Conservation (phyloP, 2,113 vertebrate species). For the Clinocottus analis region DNA sequence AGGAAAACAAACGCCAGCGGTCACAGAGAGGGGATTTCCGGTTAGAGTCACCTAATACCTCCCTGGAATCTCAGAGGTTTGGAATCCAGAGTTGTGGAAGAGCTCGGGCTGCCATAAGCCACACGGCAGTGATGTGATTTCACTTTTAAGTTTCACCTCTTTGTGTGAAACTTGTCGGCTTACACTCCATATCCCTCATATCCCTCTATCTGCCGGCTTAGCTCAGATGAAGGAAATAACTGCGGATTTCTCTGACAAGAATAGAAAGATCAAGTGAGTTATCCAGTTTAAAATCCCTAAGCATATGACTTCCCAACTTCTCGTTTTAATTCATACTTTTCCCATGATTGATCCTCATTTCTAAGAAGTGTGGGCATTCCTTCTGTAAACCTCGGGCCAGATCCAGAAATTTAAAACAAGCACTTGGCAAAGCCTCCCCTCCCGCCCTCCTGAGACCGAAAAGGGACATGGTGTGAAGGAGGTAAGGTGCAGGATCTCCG, state of each 20-base stretch:
- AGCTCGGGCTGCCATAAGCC: constrained; percentile 52
- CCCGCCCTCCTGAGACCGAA: constrained; percentile 2
- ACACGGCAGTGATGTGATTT: constrained; percentile 57
- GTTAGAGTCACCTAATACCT: constrained; percentile 78
- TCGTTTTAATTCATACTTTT: constrained; percentile 28
- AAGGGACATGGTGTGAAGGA: constrained; percentile 31
- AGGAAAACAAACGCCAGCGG: constrained; percentile 77
- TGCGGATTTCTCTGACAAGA: constrained; percentile 58
- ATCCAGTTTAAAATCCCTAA: constrained; percentile 49
- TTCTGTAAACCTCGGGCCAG: constrained; percentile 23
- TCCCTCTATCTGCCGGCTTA: constrained; percentile 32
- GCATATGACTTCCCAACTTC: constrained; percentile 39
- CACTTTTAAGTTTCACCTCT: constrained; percentile 66
- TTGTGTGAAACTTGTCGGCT: constrained; percentile 50
- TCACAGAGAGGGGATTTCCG: constrained; percentile 79
- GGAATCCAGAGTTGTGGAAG: constrained; percentile 67
- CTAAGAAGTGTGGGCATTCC: constrained; percentile 32
- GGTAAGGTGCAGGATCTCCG: constrained; percentile 55
- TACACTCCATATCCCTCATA: constrained; percentile 40
- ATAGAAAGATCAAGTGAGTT: constrained; percentile 62
- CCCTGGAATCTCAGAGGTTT: constrained; percentile 76
- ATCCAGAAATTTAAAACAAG: constrained; percentile 28
- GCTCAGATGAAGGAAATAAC: constrained; percentile 57
- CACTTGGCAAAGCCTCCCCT: constrained; percentile 36
- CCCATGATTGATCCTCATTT: constrained; percentile 41